These are phyloP conservation scores for Perizoma flavofasciatum DNA, from an alignment of 2,888 invertebrate species.

Conservation along the genomic window DNA sequence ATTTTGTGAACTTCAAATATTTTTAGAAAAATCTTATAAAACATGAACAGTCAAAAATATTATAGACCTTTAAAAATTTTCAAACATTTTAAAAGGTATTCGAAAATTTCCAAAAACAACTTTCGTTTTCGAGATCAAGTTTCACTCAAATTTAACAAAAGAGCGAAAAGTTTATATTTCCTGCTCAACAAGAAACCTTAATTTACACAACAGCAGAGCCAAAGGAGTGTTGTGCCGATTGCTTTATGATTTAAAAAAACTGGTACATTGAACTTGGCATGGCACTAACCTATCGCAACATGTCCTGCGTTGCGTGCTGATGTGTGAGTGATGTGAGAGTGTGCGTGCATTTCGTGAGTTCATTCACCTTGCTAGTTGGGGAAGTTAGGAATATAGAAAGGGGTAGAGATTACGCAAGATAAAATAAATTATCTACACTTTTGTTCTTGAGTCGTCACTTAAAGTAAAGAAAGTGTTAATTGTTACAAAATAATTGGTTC, in stretches of 20 bases:
- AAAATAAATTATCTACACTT: too few species aligned
- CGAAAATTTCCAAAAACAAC: slow-evolving; percentile 17
- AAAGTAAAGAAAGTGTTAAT: too few species aligned
- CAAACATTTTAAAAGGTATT: neutral
- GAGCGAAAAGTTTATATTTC: slow-evolving; percentile 11
- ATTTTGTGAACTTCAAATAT: too few species aligned
- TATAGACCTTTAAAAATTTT: too few species aligned
- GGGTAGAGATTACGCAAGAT: slow-evolving; percentile 46
- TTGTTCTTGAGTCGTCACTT: too few species aligned
- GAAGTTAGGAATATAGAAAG: slow-evolving; percentile 69
- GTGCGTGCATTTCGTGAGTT: slow-evolving; percentile 81
- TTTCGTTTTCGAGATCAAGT: slow-evolving; percentile 25
- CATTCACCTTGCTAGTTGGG: slow-evolving; percentile 81
- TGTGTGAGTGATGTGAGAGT: slow-evolving; percentile 49
- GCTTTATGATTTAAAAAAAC: slow-evolving; percentile 39
- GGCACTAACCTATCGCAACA: slow-evolving; percentile 74
- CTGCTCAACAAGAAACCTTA: slow-evolving; percentile 18
- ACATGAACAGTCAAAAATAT: too few species aligned
- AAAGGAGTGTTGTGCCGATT: neutral
- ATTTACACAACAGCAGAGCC: neutral
- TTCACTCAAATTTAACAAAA: slow-evolving; percentile 11
- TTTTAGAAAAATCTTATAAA: too few species aligned
- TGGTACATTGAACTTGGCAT: slow-evolving; percentile 58
- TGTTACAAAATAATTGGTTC: too few species aligned
- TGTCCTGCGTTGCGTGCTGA: slow-evolving; percentile 56